Evolutionary conservation across 2,113 vertebrate species (phyloP).

Genomic region (Sclerurus mexicanus): DNA sequence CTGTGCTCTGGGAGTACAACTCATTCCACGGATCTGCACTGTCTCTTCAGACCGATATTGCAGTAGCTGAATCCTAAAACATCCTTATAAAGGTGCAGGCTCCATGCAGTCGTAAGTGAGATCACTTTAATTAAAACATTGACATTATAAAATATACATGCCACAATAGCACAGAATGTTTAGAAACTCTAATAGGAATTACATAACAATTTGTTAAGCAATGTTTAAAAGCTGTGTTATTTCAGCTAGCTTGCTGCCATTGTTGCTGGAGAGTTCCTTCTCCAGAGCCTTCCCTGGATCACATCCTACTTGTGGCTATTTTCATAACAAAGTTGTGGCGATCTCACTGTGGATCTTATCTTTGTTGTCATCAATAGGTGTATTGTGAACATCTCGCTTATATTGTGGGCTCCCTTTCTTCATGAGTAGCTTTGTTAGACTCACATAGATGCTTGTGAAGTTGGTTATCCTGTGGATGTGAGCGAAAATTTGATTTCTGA

Average conservation of each 20-base stretch:
- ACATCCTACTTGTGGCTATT: not conserved
- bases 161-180: not conserved
- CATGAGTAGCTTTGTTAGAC: not conserved
- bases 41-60: fast-evolving
- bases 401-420: not conserved
- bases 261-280: not conserved
- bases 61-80: not conserved
- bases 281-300: not conserved
- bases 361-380: not conserved
- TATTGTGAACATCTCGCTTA: not conserved
- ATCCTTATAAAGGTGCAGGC: not conserved
- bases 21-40: not conserved
- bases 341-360: not conserved
- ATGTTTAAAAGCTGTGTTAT: not conserved
- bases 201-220: not conserved
- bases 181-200: not conserved
- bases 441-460: not conserved
- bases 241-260: not conserved
- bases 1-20: not conserved
- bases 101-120: not conserved
- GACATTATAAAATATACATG: not conserved
- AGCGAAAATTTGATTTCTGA: not conserved
- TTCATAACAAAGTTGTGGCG: not conserved
- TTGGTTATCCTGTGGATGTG: not conserved
- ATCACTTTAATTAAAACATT: not conserved